A percentile compares a stretch with the other conserved stretches of the same genome.
Evolutionary conservation across 2,888 invertebrate species (phyloP).

Genomic region (Chymomyza amoena): DNA sequence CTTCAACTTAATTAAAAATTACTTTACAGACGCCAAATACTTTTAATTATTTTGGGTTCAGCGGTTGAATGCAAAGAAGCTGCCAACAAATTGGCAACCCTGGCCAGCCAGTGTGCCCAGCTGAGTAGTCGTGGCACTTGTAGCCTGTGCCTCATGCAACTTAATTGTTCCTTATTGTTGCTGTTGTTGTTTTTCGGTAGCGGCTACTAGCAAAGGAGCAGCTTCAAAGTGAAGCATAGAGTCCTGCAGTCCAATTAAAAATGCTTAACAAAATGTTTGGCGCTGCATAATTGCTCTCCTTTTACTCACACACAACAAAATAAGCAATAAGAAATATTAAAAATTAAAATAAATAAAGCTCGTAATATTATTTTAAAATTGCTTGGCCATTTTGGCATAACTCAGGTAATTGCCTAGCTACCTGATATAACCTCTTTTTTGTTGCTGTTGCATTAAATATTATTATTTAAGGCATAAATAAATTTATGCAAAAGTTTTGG

Average conservation of each 20-base stretch:
- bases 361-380: not conserved
- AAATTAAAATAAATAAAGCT: not conserved
- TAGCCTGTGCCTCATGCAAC: not conserved
- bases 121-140: not conserved
- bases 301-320: not conserved
- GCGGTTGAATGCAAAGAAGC: slow-evolving; percentile 63
- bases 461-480: not conserved
- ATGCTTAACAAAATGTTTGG: slow-evolving; percentile 10
- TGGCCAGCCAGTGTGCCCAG: not conserved
- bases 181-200: not conserved
- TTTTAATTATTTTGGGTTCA: slow-evolving; percentile 72
- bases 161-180: not conserved
- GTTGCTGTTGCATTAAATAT: not conserved
- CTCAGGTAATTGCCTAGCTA: not conserved
- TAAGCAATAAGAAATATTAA: not conserved
- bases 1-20: slow-evolving; percentile 72
- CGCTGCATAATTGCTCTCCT: not conserved
- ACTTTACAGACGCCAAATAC: slow-evolving; percentile 71
- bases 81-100: slow-evolving; percentile 3
- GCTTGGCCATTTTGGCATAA: not conserved
- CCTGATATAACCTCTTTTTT: too few species aligned
- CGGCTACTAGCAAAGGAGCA: not conserved
- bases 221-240: slow-evolving; percentile 20
- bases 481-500: slow-evolving; percentile 47
- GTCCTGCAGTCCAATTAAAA: slow-evolving; percentile 36